These are phyloP conservation scores for Actenoides lindsayi DNA, from an alignment of 2,113 vertebrate species.

Conservation along the genomic window DNA sequence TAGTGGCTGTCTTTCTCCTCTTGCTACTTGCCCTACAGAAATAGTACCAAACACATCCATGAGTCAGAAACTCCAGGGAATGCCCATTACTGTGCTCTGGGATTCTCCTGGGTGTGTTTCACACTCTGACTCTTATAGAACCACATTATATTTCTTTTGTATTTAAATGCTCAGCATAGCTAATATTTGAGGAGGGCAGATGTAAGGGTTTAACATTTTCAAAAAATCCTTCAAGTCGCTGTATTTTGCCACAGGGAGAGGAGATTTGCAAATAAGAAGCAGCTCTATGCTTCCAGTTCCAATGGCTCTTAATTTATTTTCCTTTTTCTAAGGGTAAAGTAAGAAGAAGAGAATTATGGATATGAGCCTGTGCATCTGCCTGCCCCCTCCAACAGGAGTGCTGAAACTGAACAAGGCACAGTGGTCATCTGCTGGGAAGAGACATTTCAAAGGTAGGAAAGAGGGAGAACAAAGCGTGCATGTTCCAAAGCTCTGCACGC, in stretches of 20 bases:
- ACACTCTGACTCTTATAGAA: not conserved
- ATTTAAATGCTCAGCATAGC: not conserved
- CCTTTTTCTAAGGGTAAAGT: not conserved
- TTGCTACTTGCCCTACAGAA: slow-evolving; percentile 40
- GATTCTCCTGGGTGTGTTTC: slow-evolving; percentile 12
- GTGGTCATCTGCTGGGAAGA: not conserved
- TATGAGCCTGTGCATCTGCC: not conserved
- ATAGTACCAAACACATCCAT: not conserved
- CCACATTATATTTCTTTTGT: slow-evolving; percentile 1
- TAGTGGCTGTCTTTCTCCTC: slow-evolving; percentile 5
- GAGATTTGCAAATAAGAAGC: not conserved
- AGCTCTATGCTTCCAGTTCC: not conserved
- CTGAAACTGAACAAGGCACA: not conserved
- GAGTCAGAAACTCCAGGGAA: slow-evolving; percentile 42
- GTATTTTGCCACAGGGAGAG: not conserved
- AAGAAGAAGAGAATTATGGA: not conserved
- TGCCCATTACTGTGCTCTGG: not conserved
- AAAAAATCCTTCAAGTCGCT: not conserved
- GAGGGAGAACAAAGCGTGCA: not conserved
- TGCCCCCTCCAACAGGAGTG: not conserved
- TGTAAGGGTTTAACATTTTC: not conserved
- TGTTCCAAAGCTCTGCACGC: not conserved
- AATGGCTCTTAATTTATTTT: not conserved
- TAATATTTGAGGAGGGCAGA: not conserved
- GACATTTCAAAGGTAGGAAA: not conserved